A percentile compares a stretch with the other conserved stretches of the same genome.
Conservation (phyloP, 2,888 invertebrate species). For the Ochropleura leucogaster region DNA sequence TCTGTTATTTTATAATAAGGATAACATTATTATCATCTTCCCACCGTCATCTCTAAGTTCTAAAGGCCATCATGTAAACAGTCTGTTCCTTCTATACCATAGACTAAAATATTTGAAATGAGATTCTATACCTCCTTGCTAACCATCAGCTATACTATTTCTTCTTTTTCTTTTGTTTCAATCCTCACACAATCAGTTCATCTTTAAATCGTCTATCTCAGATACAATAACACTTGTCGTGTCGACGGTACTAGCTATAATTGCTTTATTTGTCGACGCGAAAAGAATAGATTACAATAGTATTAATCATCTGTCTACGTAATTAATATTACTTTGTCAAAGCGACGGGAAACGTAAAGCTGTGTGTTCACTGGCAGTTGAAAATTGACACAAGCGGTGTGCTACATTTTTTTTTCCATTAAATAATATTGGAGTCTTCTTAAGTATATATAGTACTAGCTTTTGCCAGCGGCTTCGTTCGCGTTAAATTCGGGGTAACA, state of each 20-base stretch:
- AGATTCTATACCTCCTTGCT: too few relatives aligned
- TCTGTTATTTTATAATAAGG: too few relatives aligned
- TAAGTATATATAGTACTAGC: neutral
- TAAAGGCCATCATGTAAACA: neutral
- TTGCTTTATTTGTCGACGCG: constrained; percentile 54
- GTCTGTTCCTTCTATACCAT: neutral
- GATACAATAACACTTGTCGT: too few relatives aligned
- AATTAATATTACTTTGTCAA: constrained; percentile 58
- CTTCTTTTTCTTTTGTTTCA: neutral
- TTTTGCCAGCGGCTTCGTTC: too few relatives aligned
- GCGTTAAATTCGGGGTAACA: too few relatives aligned
- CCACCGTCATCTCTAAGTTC: neutral
- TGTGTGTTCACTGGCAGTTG: constrained; percentile 21
- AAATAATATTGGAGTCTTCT: neutral
- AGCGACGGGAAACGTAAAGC: constrained; percentile 29
- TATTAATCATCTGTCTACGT: constrained; percentile 51
- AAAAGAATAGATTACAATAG: constrained; percentile 43
- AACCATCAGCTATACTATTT: neutral
- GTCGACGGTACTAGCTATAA: too few relatives aligned
- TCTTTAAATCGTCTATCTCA: neutral
- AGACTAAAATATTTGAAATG: too few relatives aligned
- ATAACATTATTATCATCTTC: too few relatives aligned
- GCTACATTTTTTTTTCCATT: too few relatives aligned
- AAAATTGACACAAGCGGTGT: constrained; percentile 6
- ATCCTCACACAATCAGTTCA: neutral